Conservation (phyloP, 2,888 invertebrate genomes). For the Dynastes maya region DNA sequence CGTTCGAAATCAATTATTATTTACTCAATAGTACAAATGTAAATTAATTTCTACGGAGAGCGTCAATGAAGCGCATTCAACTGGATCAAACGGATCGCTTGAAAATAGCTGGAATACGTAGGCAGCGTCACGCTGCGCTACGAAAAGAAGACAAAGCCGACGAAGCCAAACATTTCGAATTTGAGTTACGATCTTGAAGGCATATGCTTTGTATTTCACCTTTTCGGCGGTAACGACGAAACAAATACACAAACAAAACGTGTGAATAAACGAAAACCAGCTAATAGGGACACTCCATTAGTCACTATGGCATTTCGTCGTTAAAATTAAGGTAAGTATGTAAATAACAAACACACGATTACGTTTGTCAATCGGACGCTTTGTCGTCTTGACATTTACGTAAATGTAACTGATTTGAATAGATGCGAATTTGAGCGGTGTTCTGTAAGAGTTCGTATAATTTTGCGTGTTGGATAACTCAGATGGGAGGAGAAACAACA, state of each 20-base stretch:
- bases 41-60: not conserved
- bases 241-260: constrained; percentile 34
- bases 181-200: constrained; percentile 12
- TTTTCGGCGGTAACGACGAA: constrained; percentile 12
- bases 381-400: constrained; percentile 10
- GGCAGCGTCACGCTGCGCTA: not conserved
- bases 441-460: not conserved
- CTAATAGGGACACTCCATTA: constrained; percentile 34
- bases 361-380: constrained; percentile 23
- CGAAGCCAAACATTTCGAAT: constrained; percentile 13
- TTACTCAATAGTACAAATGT: constrained; percentile 6
- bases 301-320: constrained; percentile 1
- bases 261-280: constrained; percentile 41
- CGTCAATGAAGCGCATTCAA: constrained; percentile 1
- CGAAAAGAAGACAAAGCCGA: constrained; percentile 30
- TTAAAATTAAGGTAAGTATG: constrained; percentile 39
- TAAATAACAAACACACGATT: constrained; percentile 36
- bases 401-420: no score
- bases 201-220: constrained; percentile 34
- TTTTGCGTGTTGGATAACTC: constrained; percentile 2
- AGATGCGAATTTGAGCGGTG: not conserved
- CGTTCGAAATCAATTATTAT: not conserved
- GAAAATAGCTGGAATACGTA: constrained; percentile 18
- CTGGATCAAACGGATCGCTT: constrained; percentile 5
- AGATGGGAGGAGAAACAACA: not conserved